A percentile compares a stretch with the other conserved stretches of the same genome.
phyloP scores from a whole-genome alignment of 2,797 vertebrate species.

The Tympanoctomys barrerae region DNA sequence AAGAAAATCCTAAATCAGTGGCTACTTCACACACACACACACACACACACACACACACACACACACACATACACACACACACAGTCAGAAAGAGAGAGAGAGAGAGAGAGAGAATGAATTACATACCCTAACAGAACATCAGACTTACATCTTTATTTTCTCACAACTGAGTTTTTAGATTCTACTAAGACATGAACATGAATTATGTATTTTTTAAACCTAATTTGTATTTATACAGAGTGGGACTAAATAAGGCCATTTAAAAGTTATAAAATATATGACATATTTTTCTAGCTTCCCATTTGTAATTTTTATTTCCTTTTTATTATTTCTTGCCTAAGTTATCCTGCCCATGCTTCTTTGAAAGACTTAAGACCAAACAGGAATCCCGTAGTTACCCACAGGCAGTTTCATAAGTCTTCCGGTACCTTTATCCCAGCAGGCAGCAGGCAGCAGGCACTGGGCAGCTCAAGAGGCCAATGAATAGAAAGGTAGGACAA shows the following conservation, averaged over 20 bases:
- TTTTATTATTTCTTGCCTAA: neutral
- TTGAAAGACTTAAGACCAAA: neutral
- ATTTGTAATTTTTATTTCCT: neutral
- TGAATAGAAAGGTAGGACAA: neutral
- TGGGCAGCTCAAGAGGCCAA: neutral
- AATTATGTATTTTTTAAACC: neutral
- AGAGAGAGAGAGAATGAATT: too few species aligned
- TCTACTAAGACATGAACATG: slow-evolving; percentile 1
- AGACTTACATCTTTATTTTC: slow-evolving; percentile 34
- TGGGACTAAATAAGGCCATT: neutral
- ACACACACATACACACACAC: neutral
- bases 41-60: neutral
- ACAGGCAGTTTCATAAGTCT: neutral
- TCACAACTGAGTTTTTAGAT: neutral
- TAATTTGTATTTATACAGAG: slow-evolving; percentile 17
- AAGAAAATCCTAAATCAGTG: neutral
- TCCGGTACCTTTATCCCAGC: neutral
- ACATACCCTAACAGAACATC: neutral
- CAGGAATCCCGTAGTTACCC: neutral
- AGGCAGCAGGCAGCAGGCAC: too few species aligned
- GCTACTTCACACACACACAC: neutral
- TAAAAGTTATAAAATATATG: neutral
- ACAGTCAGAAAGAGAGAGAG: neutral
- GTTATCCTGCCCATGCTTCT: neutral
- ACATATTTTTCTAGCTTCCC: neutral